Conservation (phyloP, 2,797 vertebrate species). For the Lagorchestes hirsutus region DNA sequence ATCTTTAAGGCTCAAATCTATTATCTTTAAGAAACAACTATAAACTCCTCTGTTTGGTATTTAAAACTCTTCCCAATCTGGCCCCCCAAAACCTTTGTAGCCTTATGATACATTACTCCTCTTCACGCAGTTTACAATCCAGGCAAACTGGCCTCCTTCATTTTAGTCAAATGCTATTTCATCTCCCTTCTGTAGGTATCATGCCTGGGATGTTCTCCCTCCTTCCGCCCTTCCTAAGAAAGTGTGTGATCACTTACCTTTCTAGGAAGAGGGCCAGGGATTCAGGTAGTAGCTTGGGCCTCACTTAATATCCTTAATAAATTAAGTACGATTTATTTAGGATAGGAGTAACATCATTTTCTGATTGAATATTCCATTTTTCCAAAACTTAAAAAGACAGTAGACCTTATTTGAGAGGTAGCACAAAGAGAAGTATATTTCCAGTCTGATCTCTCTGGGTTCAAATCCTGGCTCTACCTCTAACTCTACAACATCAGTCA, state of each 20-base stretch:
- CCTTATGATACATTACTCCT: not conserved
- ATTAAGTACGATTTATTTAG: not conserved
- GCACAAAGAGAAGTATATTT: not conserved
- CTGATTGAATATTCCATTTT: not conserved
- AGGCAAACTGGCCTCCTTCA: not conserved
- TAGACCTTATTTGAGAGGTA: not conserved
- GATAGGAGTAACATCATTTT: not conserved
- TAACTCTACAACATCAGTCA: not conserved
- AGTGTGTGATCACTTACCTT: not conserved
- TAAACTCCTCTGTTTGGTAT: not conserved
- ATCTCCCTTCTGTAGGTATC: not conserved
- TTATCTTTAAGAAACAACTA: not conserved
- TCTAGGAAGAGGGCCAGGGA: not conserved
- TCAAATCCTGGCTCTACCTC: not conserved
- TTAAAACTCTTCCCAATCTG: not conserved
- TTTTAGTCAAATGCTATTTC: not conserved
- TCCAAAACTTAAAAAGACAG: not conserved
- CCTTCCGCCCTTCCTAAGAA: not conserved
- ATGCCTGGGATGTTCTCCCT: not conserved
- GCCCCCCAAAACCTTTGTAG: not conserved
- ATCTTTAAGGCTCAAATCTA: not conserved
- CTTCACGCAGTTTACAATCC: not conserved
- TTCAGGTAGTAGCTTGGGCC: not conserved
- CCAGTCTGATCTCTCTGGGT: not conserved
- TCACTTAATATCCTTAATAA: not conserved